phyloP scores from a whole-genome alignment of 2,888 invertebrate genomes.

The Adineta ricciae region DNA sequence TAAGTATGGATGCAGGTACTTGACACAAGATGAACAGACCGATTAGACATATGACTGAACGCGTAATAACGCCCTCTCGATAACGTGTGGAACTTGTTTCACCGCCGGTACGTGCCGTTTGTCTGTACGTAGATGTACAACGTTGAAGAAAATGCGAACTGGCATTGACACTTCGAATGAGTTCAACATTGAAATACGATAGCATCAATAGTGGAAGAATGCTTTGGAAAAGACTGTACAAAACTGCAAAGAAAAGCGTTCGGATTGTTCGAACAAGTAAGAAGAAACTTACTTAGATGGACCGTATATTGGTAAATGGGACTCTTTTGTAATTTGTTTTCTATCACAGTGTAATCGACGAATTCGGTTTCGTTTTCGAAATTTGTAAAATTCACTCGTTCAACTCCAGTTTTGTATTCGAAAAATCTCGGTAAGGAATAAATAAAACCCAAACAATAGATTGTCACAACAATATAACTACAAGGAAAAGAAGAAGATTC shows the following conservation, averaged over 20 bases:
- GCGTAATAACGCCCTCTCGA: neutral
- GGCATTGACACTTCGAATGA: constrained; percentile 25
- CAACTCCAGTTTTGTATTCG: constrained; percentile 23
- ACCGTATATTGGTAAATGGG: neutral
- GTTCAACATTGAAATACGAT: constrained; percentile 21
- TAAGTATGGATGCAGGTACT: constrained; percentile 8
- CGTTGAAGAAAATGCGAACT: neutral
- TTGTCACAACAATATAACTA: constrained; percentile 18
- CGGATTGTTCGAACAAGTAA: no score
- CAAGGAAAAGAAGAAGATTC: neutral
- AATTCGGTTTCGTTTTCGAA: neutral
- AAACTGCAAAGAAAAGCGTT: no score
- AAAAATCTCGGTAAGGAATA: constrained; percentile 33
- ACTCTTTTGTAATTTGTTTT: neutral
- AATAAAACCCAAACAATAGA: constrained; percentile 25
- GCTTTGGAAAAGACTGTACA: constrained; percentile 32
- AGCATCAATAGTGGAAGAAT: constrained; percentile 27
- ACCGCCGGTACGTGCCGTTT: neutral
- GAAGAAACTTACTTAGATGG: neutral
- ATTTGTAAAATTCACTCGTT: neutral
- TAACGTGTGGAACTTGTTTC: neutral
- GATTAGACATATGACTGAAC: constrained; percentile 18
- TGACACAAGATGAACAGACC: neutral
- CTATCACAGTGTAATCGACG: neutral
- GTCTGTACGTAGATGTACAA: neutral